Evolutionary conservation across 2,113 vertebrate genomes (phyloP), one percentile per base, ranked within the genome.

Genomic region (Plecotus auritus): DNA sequence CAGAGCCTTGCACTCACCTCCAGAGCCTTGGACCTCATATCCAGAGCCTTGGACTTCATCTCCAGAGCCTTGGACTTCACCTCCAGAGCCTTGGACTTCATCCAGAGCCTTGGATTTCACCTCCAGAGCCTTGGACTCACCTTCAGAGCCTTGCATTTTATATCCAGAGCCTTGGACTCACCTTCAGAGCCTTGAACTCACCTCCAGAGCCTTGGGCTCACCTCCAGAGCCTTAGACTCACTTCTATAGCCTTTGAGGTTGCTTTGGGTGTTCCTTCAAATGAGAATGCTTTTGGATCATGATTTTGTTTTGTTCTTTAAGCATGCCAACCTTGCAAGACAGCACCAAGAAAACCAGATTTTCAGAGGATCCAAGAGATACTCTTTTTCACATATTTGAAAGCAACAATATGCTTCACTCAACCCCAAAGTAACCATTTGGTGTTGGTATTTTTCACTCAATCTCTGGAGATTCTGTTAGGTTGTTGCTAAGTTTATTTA

Each of bases 331-430:
- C 45, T 94, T 18, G 37, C 47, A 92, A 92, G 51, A 72, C 20
- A 51, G 87, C 54, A 88, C 49, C 82, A 85, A 54, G 91, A 93
- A 95, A 94, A n/a, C 67, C 66, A 87, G 66, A 89, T 93, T 95
- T 91, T 64, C 80, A 76, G 45, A 83, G 49, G 23, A n/a, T 69
- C 90, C 42, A 83, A 86, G 51, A 95, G 67, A 89, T 26, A 32
- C 23, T 74, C 69, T 74, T 56, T 73, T 45, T 86, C 51, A 42
- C n/a, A 42, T 40, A 84, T 69, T 2, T 80, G 56, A 91, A 86
- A 86, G 64, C 35, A 87, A 93, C 61, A 80, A 76, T 83, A 87
- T 80, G 49, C 42, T 93, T 93, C 51, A 40, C 22, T 84, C 77
- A 87, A 64, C 28, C 10, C 42, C 59, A 74, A 82, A 87, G 47